phyloP scores from a whole-genome alignment of 2,888 invertebrate genomes.

The Drosophila ustulata region DNA sequence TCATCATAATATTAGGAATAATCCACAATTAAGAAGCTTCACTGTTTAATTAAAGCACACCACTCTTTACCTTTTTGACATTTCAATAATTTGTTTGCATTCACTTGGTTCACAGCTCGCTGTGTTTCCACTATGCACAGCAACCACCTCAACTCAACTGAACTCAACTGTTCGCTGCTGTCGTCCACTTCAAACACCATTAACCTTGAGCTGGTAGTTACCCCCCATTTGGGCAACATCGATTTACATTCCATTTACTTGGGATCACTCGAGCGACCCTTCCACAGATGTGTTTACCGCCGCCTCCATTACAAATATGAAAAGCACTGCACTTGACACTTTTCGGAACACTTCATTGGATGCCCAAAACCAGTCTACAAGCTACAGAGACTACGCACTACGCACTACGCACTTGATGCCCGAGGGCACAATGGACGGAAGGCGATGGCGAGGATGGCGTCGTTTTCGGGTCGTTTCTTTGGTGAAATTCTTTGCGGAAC shows the following conservation, averaged over 20 bases:
- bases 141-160: background rate
- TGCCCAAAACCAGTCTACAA: conserved; percentile 49
- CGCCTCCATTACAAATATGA: conserved; percentile 54
- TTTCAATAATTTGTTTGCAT: conserved; percentile 3
- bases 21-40: background rate
- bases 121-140: background rate
- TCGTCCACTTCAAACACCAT: conserved; percentile 11
- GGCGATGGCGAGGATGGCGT: background rate
- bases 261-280: conserved; percentile 10
- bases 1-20: background rate
- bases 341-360: conserved; percentile 50
- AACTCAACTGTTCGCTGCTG: background rate
- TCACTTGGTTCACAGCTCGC: background rate
- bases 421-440: conserved; percentile 14
- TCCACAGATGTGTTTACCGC: conserved; percentile 18
- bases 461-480: conserved; percentile 14
- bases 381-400: conserved; percentile 36
- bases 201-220: conserved; percentile 26
- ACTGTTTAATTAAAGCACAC: background rate
- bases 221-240: conserved; percentile 28
- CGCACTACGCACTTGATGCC: conserved; percentile 26
- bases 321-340: conserved; percentile 76
- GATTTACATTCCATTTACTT: conserved; percentile 60
- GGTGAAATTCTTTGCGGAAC: conserved; percentile 8
- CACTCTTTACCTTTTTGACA: background rate